Base-by-base conservation (phyloP, 2,888 invertebrate species). In the Andrena hattorfiana region DNA sequence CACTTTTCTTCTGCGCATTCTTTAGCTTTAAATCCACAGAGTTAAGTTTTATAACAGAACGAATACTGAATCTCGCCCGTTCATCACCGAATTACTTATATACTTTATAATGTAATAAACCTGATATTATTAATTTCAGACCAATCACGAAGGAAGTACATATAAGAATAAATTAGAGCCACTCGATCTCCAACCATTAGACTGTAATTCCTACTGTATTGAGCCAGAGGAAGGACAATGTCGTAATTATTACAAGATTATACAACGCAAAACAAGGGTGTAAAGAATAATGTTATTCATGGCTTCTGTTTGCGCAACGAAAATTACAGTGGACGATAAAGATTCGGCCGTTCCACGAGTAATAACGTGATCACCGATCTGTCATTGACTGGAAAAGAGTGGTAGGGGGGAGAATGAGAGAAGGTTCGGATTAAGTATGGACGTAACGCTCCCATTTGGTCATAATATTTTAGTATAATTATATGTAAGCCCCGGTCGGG, bases 381-480 rank as follows among this genome's bases (percentile, higher is more conserved):
- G 66, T 74, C 28, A 49, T 13, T 30, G 60, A n/a, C 26, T 7
- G 10, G 16, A 16, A 8, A n/a, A n/a, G n/a, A 26, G 51, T 13
- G 23, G 4, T 3, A 13, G 10, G 23, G 8, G 51, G 28, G 23
- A 26, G 23, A 26, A 13, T 13, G 13, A 51, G 28, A 16, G 8
- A n/a, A 16, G n/a, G 10, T 16, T 2, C 28, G 62, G 8, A 76
- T 64, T 59, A 62, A 64, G 56, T 32, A 60, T 85, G 82, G 85
- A 86, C 86, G 85, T 89, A 87, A 90, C 83, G 76, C 77, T 64
- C 81, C 77, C 87, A 83, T 87, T 89, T 86, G 87, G 88, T 90
- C 87, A 84, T 83, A 85, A 88, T 88, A 88, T 90, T 89, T 90
- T 89, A 90, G 86, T 87, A 83, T 91, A 90, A 90, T 91, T 90